Base-by-base conservation (phyloP, 2,797 vertebrate species). In the Adelosebastes latens region DNA sequence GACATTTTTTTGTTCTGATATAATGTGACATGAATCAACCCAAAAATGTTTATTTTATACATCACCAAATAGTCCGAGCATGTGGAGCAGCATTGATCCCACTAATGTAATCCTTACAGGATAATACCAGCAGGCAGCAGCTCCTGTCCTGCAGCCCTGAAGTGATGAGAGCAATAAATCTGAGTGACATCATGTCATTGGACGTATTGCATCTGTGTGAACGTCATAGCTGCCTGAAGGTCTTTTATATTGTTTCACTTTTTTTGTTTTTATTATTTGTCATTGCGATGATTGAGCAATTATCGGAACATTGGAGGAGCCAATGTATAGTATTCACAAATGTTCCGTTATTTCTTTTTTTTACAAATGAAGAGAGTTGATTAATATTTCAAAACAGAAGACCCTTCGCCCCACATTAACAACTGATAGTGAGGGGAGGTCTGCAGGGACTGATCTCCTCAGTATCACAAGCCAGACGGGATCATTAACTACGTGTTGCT, bases 141-240 rank as follows among this genome's bases (percentile, higher is more conserved):
- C 77, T 74, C 60, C 31, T 56, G 59, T 82, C 83, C 67, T 79
- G 12, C 32, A 52, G 55, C 65, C 46, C 64, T 59, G 55, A 75
- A 55, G 49, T 73, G 75, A 83, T 70, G 78, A 80, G 46, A 0
- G 64, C 77, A 31, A 74, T 81, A 82, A 77, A 88, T 88, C 81
- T 62, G 58, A 66, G 62, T 60, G 58, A 64, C 69, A 11, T 60
- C 72, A 11, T 60, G n/a, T 63, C 64, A 86, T 32, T 77, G 72
- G 58, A 67, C 10, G 4, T 36, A 59, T 56, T 74, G 56, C 27
- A 55, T 72, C 58, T 32, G 59, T 79, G 70, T 56, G 60, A 77
- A 79, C 39, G 8, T 58, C 59, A 58, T 0, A 25, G 12, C 14
- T 11, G 24, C 53, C 49, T 10, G 18, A 39, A 39, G 52, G 32